Evolutionary conservation across 1,140 invertebrate species (phyloP).

Genomic region (Hypothenemus hampei): DNA sequence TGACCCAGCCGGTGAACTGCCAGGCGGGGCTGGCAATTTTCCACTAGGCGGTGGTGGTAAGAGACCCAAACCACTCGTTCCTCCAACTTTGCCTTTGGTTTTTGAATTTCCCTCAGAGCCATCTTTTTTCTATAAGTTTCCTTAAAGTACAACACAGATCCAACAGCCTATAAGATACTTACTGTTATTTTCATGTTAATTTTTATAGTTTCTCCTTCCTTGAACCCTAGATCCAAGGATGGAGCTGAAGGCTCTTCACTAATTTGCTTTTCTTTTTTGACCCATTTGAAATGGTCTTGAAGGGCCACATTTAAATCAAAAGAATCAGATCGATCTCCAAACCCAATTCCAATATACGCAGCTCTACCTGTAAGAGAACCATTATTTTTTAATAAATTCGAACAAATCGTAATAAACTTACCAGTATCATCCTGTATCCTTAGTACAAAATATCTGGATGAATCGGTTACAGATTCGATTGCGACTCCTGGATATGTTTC

Average conservation of each 20-base stretch:
- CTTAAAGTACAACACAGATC: background rate
- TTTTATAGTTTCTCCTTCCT: constrained; percentile 98
- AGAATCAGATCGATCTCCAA: constrained; percentile 95
- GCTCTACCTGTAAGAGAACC: constrained; percentile 59
- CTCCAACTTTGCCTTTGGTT: constrained; percentile 40
- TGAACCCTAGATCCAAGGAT: constrained; percentile 92
- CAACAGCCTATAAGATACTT: constrained; percentile 42
- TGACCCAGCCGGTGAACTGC: constrained; percentile 53
- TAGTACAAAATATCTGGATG: constrained; percentile 97
- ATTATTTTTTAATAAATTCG: background rate
- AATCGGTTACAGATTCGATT: constrained; percentile 94
- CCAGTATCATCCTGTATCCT: constrained; percentile 93
- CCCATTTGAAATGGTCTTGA: constrained; percentile 98
- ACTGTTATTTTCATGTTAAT: constrained; percentile 98
- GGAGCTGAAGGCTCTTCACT: constrained; percentile 79
- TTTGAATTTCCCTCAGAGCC: constrained; percentile 57
- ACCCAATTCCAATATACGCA: constrained; percentile 97
- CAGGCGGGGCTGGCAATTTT: constrained; percentile 65
- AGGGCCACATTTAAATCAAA: constrained; percentile 99
- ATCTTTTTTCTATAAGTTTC: constrained; percentile 75
- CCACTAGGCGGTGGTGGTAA: constrained; percentile 73
- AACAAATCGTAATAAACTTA: constrained; percentile 7
- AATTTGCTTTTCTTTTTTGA: constrained; percentile 87
- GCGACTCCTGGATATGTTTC: constrained; percentile 92
- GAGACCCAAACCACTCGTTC: constrained; percentile 51